Conservation (phyloP, 2,888 invertebrate genomes). For the Leptopilina drosophilae region DNA sequence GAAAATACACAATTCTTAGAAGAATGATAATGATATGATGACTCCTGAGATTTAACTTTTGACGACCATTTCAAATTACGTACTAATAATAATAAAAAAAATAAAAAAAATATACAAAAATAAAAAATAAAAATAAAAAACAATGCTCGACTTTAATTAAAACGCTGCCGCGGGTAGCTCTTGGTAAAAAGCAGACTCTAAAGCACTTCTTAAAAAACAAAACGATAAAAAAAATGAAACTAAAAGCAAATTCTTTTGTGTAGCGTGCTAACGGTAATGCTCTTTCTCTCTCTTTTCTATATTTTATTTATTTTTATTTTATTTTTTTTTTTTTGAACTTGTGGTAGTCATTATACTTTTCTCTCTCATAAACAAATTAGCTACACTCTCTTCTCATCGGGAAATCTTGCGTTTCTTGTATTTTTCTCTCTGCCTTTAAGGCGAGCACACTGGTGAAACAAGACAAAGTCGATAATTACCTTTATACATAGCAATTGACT, state of each 20-base stretch:
- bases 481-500: conserved; percentile 1
- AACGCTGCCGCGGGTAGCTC: conserved; percentile 51
- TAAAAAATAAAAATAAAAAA: not conserved
- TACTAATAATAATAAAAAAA: conserved; percentile 51
- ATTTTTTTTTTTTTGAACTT: conserved; percentile 5
- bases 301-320: no score
- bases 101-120: not conserved
- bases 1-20: conserved; percentile 41
- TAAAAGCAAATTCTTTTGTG: conserved; percentile 57
- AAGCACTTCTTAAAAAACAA: conserved; percentile 52
- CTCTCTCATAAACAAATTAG: conserved; percentile 31
- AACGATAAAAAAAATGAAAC: conserved; percentile 55
- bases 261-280: conserved; percentile 55
- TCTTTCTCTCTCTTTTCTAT: conserved; percentile 21
- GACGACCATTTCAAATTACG: conserved; percentile 58
- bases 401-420: conserved; percentile 28
- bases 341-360: conserved; percentile 31
- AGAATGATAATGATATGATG: conserved; percentile 45
- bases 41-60: conserved; percentile 48
- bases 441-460: conserved; percentile 39
- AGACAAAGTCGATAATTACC: conserved; percentile 35
- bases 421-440: conserved; percentile 28
- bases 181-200: conserved; percentile 44
- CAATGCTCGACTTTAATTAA: conserved; percentile 43
- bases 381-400: conserved; percentile 8